These are phyloP conservation scores for Sebastes oblongus DNA, from an alignment of 2,797 vertebrate genomes.

Conservation along the genomic window DNA sequence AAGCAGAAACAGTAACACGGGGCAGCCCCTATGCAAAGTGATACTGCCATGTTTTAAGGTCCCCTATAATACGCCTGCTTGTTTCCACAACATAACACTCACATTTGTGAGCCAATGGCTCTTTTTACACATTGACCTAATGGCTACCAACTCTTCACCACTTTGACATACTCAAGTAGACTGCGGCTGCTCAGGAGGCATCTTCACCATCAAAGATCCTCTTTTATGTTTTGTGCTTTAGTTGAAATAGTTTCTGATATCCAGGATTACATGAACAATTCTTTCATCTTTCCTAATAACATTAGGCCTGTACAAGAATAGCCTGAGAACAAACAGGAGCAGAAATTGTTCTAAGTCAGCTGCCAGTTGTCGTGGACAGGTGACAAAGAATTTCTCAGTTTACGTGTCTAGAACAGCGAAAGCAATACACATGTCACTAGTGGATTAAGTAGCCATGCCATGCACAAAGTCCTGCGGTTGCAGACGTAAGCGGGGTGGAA, in stretches of 20 bases:
- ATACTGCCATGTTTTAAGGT: constrained; percentile 46
- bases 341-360: constrained; percentile 17
- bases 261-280: constrained; percentile 1
- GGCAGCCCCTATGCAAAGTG: constrained; percentile 71
- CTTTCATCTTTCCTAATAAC: constrained; percentile 36
- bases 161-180: constrained; percentile 1
- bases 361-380: constrained; percentile 59
- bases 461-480: constrained; percentile 41
- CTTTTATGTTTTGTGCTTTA: constrained; percentile 7
- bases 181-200: neutral
- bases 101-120: constrained; percentile 22
- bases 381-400: constrained; percentile 32
- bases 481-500: constrained; percentile 21
- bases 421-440: constrained; percentile 46
- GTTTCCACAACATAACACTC: constrained; percentile 67
- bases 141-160: neutral
- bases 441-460: constrained; percentile 50
- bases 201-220: neutral
- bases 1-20: constrained; percentile 50
- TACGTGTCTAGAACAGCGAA: constrained; percentile 12
- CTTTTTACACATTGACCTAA: constrained; percentile 23
- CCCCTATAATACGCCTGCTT: constrained; percentile 59
- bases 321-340: constrained; percentile 29
- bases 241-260: constrained; percentile 20
- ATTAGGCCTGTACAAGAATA: constrained; percentile 38